Base-by-base conservation (phyloP, 2,888 invertebrate genomes). In the Thera britannica region DNA sequence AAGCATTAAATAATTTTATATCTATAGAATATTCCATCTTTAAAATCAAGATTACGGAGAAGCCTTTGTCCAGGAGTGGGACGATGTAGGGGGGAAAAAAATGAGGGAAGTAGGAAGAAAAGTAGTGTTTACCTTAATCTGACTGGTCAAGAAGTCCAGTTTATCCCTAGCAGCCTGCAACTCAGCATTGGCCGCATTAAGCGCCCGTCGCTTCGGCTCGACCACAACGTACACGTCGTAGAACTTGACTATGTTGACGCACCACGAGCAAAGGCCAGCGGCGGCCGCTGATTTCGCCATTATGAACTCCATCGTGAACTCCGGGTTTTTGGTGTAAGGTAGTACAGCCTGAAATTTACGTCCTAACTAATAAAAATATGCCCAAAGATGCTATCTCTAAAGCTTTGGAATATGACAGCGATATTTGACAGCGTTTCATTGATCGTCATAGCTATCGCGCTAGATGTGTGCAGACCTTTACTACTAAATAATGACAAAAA, bases 251-350 rank as follows among this genome's bases (percentile, higher is more conserved):
- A 99, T 98, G 88, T 99, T 99, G 75, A 98, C 96, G 2, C 98
- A 98, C 98, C 99, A 99, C 1, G 98, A 96, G 83, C 98, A 98
- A 7, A 99, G 93, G 36, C 99, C 98, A 62, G 98, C 98, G 34
- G 99, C 99, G 12, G 99, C 99, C 46, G 95, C 94, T 0, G 98
- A 99, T 89, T 99, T 99, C 0, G 96, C 94, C 76, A 95, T 88
- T 80, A 99, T 97, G 75, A 97, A 96, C 51, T 97, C 97, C 0
- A 98, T 96, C 75, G 96, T 96, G 86, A 99, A 99, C 75, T 98
- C 98, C 9, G 96, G 95, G 82, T 96, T 94, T 77, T 94, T 95
- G 12, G 95, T 88, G 82, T 96, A 96, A 23, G 95, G 95, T 68
- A 92, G 87, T 1, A 94, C 94, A 0, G 94, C 94, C 94, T 92